Base-by-base conservation (phyloP, 1,140 invertebrate species). In the Drosophila kohkoa region DNA sequence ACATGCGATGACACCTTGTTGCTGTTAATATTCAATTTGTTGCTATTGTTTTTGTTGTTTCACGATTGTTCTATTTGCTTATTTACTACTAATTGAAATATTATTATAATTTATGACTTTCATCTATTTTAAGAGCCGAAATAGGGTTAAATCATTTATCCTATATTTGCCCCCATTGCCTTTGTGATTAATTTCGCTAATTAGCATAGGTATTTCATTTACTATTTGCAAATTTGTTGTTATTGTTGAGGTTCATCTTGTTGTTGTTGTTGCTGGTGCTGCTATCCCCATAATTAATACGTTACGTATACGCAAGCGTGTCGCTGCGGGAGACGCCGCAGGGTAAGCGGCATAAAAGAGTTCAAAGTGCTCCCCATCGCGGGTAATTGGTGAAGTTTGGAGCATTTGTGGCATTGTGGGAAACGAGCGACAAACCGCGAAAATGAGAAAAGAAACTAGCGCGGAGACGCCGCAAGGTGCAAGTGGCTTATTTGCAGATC, bases 281-380 rank as follows among this genome's bases (percentile, higher is more conserved):
- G 20, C 51, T 38, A 38, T 38, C 35, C 43, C 63, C 71, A 85
- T 88, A 89, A 89, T 89, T 89, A 88, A 89, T 85, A 88, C 69
- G 86, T 88, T 88, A 88, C 85, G 85, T 88, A 88, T 89, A 88
- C 86, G 78, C 81, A 77, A 60, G 52, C 68, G 75, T 72, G 77
- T 69, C 83, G 77, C 85, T 75, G 85, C 85, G 74, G 85, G 74
- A 74, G 81, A 20, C 60, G 77, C 80, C 54, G 58, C 59, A 38
- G 10, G 77, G 83, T 62, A 28, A 69, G 69, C 68, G 75, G 76
- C 63, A 77, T 65, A 71, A 85, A 79, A 82, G 62, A 67, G 83
- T 89, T 89, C 83, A 88, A 88, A 88, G 80, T 77, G 83, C 79
- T 87, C 67, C 68, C 59, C 30, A 83, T 62, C 59, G 5, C 59